phyloP scores from a whole-genome alignment of 2,113 vertebrate species.

The Condylura cristata region DNA sequence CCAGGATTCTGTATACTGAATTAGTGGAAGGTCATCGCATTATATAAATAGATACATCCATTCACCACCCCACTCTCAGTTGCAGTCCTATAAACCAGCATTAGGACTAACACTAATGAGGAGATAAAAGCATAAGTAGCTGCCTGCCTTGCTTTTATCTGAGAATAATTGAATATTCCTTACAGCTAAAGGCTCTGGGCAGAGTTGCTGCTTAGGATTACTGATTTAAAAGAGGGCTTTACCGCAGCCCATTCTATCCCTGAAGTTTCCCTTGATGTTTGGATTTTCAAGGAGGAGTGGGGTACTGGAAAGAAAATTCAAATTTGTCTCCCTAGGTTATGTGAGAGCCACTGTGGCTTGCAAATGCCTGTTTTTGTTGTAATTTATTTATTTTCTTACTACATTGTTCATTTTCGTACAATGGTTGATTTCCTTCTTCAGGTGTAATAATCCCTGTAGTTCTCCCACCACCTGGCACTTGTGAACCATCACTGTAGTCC shows the following conservation, averaged over 20 bases:
- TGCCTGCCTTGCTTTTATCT: slow-evolving; percentile 59
- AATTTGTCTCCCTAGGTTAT: neutral
- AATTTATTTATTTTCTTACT: neutral
- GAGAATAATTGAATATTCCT: slow-evolving; percentile 70
- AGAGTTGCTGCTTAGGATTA: slow-evolving; percentile 48
- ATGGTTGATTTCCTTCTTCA: too few relatives aligned
- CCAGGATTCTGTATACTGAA: neutral
- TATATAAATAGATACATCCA: slow-evolving; percentile 17
- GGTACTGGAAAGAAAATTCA: slow-evolving; percentile 21
- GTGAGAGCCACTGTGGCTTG: neutral
- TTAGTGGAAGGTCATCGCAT: neutral
- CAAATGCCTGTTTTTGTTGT: neutral
- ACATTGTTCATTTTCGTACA: too few relatives aligned
- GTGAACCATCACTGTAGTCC: too few relatives aligned
- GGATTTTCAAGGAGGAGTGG: neutral
- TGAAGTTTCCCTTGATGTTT: neutral
- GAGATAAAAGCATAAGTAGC: slow-evolving; percentile 61
- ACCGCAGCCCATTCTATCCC: neutral
- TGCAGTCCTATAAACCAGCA: slow-evolving; percentile 1
- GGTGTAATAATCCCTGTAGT: too few relatives aligned
- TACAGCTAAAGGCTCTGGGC: slow-evolving; percentile 36
- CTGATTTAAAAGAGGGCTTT: slow-evolving; percentile 40
- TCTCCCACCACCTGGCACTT: too few relatives aligned
- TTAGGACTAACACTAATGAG: slow-evolving; percentile 77
- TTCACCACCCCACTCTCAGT: neutral